Conservation (phyloP, 2,888 invertebrate species). For the Athalia cordata region DNA sequence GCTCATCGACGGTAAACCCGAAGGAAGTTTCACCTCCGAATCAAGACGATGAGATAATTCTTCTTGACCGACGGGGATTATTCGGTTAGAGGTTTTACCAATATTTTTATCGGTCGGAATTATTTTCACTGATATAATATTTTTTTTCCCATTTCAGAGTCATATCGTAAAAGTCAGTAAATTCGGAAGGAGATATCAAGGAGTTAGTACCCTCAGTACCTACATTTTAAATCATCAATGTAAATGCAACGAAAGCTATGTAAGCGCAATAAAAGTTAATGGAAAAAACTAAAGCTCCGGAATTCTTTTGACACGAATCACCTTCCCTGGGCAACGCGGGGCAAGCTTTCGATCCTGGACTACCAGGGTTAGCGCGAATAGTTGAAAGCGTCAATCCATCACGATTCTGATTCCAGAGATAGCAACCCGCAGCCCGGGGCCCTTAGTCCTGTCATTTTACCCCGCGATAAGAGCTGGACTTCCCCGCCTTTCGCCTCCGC, state of each 20-base stretch:
- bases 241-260: too few species aligned
- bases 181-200: too few species aligned
- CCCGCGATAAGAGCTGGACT: slow-evolving; percentile 13
- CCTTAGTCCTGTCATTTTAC: slow-evolving; percentile 22
- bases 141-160: too few species aligned
- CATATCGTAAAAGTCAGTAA: too few species aligned
- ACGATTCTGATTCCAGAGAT: slow-evolving; percentile 32
- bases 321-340: not conserved
- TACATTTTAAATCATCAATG: too few species aligned
- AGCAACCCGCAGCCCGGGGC: slow-evolving; percentile 14
- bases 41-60: not conserved
- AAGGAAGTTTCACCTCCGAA: not conserved
- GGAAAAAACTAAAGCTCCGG: not conserved
- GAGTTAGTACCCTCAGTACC: too few species aligned
- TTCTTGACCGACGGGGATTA: too few species aligned
- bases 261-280: not conserved
- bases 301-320: too few species aligned
- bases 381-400: slow-evolving; percentile 22
- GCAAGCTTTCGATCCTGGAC: slow-evolving; percentile 4
- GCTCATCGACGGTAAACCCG: not conserved
- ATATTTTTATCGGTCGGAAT: too few species aligned
- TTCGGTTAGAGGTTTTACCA: too few species aligned
- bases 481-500: slow-evolving; percentile 1
- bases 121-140: too few species aligned
- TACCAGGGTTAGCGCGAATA: not conserved